phyloP scores from a whole-genome alignment of 2,113 vertebrate genomes.

The Antechinus stuartii region DNA sequence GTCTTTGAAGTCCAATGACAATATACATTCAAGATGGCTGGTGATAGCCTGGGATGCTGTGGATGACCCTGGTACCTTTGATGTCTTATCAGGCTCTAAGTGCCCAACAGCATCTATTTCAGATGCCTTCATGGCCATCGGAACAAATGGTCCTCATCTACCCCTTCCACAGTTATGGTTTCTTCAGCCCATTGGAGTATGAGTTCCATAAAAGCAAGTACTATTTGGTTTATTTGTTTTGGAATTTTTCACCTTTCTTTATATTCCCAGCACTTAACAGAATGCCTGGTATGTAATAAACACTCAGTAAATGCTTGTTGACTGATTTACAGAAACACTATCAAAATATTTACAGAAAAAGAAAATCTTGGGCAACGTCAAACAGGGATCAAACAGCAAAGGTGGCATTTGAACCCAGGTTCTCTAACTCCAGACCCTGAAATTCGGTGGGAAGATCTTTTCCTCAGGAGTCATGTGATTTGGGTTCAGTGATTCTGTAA shows the following conservation, averaged over 20 bases:
- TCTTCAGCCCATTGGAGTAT: neutral
- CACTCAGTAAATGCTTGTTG: neutral
- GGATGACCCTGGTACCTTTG: too few species aligned
- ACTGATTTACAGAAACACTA: neutral
- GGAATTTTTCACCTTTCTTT: neutral
- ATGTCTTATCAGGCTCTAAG: too few species aligned
- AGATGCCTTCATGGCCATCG: neutral
- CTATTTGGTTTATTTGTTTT: neutral
- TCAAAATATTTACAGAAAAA: neutral
- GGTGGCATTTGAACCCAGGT: neutral
- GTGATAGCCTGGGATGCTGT: too few species aligned
- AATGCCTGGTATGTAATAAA: neutral
- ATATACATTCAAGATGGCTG: too few species aligned
- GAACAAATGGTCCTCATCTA: neutral
- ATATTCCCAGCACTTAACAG: neutral
- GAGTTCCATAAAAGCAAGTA: neutral
- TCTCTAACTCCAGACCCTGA: neutral
- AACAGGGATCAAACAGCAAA: neutral
- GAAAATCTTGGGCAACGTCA: neutral
- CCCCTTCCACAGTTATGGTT: neutral
- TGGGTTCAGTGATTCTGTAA: neutral
- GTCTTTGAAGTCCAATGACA: too few species aligned
- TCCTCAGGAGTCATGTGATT: neutral
- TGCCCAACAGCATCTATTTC: neutral
- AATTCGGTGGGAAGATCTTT: neutral